Conservation (phyloP, 2,888 invertebrate genomes). For the Candidula unifasciata region DNA sequence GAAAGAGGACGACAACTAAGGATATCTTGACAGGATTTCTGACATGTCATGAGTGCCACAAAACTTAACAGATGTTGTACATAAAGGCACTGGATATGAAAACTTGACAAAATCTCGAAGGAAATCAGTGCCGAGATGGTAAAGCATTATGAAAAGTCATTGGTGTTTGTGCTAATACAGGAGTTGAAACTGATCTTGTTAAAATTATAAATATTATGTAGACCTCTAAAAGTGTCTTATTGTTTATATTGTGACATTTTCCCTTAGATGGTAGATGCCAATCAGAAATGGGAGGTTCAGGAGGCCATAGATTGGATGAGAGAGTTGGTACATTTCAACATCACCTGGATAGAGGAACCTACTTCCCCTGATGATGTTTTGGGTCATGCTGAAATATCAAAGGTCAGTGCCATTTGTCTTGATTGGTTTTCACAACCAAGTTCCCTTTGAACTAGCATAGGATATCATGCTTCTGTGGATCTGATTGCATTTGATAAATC, state of each 20-base stretch:
- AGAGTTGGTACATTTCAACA: slow-evolving; percentile 85
- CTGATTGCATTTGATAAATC: no score
- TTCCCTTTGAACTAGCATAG: not conserved
- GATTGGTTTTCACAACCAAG: not conserved
- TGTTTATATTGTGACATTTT: not conserved
- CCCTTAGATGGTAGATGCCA: slow-evolving; percentile 80
- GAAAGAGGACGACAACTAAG: no score
- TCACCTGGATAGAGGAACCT: slow-evolving; percentile 94
- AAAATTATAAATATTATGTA: no score
- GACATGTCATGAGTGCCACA: no score
- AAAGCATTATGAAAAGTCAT: no score
- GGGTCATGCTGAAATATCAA: slow-evolving; percentile 89
- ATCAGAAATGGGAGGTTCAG: slow-evolving; percentile 86
- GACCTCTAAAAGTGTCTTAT: not conserved
- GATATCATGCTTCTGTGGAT: no score
- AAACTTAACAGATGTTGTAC: no score
- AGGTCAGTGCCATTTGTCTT: slow-evolving; percentile 79
- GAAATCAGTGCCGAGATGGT: no score
- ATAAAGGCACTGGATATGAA: not conserved
- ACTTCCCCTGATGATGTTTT: slow-evolving; percentile 93
- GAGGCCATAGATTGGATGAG: slow-evolving; percentile 93
- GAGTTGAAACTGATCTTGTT: no score
- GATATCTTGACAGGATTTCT: no score
- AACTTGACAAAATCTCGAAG: no score
- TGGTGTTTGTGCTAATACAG: no score